Conservation (phyloP, 2,113 vertebrate genomes). For the Erpornis zantholeuca region DNA sequence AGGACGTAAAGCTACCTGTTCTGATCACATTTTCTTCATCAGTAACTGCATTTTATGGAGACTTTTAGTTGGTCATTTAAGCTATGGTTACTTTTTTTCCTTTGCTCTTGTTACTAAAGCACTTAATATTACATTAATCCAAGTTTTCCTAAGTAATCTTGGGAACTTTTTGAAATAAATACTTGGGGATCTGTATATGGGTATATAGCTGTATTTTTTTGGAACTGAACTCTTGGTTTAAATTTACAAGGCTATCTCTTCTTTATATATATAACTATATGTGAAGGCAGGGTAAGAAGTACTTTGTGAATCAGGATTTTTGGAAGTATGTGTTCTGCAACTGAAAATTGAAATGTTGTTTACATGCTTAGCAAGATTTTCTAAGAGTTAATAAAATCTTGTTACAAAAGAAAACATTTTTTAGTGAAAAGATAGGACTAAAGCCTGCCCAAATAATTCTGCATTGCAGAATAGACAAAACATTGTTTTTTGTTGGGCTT, state of each 20-base stretch:
- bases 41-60: background rate
- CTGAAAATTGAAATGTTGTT: background rate
- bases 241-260: background rate
- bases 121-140: background rate
- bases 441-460: background rate
- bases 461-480: background rate
- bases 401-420: background rate
- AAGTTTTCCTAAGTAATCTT: background rate
- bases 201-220: background rate
- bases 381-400: background rate
- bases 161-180: background rate
- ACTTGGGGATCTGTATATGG: background rate
- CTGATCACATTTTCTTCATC: background rate
- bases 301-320: background rate
- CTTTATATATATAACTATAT: background rate
- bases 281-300: background rate
- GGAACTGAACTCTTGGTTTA: background rate
- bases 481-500: background rate
- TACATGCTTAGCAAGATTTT: background rate
- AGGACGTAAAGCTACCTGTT: rapidly evolving
- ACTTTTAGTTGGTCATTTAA: background rate
- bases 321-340: background rate
- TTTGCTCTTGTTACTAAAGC: background rate
- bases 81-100: background rate
- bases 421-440: background rate